Base-by-base conservation (phyloP, 2,888 invertebrate genomes). In the Pilophorus perplexus region DNA sequence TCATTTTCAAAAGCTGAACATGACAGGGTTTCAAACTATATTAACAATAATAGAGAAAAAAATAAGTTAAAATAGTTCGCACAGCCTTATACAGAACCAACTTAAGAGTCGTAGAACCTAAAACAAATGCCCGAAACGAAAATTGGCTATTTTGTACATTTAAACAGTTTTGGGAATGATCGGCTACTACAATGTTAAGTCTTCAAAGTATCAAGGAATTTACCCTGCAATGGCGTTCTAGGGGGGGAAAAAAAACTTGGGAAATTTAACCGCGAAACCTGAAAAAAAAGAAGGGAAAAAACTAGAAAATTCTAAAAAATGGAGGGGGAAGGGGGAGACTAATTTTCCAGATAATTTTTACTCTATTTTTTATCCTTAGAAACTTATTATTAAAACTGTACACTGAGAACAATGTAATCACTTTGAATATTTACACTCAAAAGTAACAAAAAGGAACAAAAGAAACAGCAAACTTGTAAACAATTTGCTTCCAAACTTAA, bases 401-500 rank as follows among this genome's bases (percentile, higher is more conserved):
- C 69, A 69, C 37, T 33, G 59, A 69, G 69, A 69, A 66, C 65
- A 59, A 67, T 68, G 28, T 38, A 50, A 54, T 40, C 46, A 42
- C 46, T 40, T 50, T 25, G 37, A 42, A 22, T 66, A 66, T 69
- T 25, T 69, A 57, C 64, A 69, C 27, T 57, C 22, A 64, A 67
- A 71, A 68, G 54, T 69, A 71, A 71, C 69, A 70, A 71, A 68
- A 64, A 71, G 69, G 69, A 71, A 69, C 69, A 71, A 68, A 69
- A 69, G 64, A 60, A 70, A 67, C 65, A 64, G 67, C 66, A 67
- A 70, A 68, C 23, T 22, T 44, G 18, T n/a, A n/a, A 54, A 40
- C 40, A 14, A 48, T 67, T 64, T 33, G 44, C 46, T 54, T 67
- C 37, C 59, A 67, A 60, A 60, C 67, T 60, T 67, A 62, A 67